Conservation (phyloP, 2,797 vertebrate species). For the Numenius phaeopus region DNA sequence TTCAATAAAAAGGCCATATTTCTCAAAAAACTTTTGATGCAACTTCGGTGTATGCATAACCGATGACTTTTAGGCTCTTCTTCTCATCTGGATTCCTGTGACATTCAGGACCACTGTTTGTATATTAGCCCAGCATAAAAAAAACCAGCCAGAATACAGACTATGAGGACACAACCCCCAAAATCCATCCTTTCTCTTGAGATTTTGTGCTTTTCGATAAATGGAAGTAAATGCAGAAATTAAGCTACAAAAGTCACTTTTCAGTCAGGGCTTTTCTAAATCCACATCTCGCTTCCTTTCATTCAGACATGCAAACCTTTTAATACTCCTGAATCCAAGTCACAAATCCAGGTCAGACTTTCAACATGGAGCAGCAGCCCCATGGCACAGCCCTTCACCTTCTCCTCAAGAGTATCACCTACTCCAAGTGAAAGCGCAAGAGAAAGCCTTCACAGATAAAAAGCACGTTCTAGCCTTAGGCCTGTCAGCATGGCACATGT, state of each 20-base stretch:
- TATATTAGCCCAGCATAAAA: background rate
- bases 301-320: background rate
- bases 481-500: conserved; percentile 58
- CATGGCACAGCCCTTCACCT: background rate
- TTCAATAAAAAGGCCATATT: background rate
- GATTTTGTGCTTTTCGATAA: background rate
- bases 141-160: background rate
- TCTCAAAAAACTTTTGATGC: background rate
- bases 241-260: background rate
- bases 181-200: background rate
- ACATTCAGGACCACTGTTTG: background rate
- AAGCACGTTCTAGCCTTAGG: conserved; percentile 46
- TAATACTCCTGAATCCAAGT: background rate
- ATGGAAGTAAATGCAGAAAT: background rate
- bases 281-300: background rate
- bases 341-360: background rate
- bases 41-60: background rate
- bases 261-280: background rate
- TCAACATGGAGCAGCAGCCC: background rate
- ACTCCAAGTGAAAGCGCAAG: conserved; percentile 28
- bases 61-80: background rate
- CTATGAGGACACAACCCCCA: background rate
- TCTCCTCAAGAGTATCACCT: conserved; percentile 3
- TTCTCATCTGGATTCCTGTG: background rate
- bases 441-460: conserved; percentile 51